Evolutionary conservation across 2,888 invertebrate genomes (phyloP), one percentile per base, ranked within the genome.

Genomic region (Pristionchus fissidentatus): DNA sequence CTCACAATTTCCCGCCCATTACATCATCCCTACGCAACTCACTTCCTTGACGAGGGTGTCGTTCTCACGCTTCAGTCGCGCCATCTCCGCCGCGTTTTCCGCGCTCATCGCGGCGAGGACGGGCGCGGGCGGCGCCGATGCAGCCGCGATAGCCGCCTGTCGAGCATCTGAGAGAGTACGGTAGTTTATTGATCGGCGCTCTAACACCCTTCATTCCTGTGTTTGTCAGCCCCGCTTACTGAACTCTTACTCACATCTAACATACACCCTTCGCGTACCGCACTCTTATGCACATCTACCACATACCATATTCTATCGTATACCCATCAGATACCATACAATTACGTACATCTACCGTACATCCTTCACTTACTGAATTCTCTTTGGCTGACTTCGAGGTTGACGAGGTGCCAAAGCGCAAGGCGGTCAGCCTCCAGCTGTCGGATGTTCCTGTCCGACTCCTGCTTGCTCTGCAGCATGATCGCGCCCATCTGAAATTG

Each of bases 41-140:
- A 80, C 80, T 62, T 80, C 80, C 4, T 15, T 38, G 32, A 60
- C 60, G 10, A 80, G 62, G 29, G 38, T 46, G 1, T 80, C 60
- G 19, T 35, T 46, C 46, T 80, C 62, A 60, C 62, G 60, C 80
- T 80, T 80, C 13, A 80, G 38, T 43, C 62, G 15, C 7, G 60
- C 62, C 43, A 62, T 2, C n/a, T 80, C 80, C 32, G 80, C 80
- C 43, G 43, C 15, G 4, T 43, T 43, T 5, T 80, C 80, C 1
- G 62, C 43, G 19, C 29, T 38, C 55, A 78, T 78, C 0, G 78
- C 78, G 3, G 78, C 80, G 15, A 49, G 15, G 29, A 75, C 75
- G 7, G 75, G 75, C 3, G 75, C 75, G 49, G 75, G 43, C 10
- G 75, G 75, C 0, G 29, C n/a, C n/a, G 75, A 49, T 70, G 66